Evolutionary conservation across 2,113 vertebrate species (phyloP).

Genomic region (Mormoops blainvillei): DNA sequence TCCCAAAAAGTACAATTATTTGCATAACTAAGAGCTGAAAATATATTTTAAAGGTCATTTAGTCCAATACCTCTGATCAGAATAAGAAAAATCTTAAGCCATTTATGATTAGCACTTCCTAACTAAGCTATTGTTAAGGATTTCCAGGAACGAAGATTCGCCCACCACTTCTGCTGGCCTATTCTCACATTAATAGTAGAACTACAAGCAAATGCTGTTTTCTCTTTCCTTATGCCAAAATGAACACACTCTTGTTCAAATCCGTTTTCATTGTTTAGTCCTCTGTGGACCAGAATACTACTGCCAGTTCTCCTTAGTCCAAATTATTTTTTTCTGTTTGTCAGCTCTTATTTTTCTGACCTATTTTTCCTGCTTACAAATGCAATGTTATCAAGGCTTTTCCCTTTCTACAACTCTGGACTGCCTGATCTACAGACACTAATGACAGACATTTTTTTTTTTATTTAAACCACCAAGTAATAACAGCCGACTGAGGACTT

Average conservation of each 20-base stretch:
- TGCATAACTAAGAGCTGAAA: neutral
- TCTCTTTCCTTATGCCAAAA: neutral
- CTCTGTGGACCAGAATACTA: neutral
- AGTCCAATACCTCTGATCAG: neutral
- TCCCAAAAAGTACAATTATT: neutral
- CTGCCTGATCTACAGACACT: neutral
- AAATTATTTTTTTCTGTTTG: neutral
- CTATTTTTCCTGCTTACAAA: conserved; percentile 9
- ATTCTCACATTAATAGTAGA: neutral
- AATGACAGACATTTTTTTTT: conserved; percentile 11
- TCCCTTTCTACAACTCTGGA: neutral
- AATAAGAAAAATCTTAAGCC: neutral
- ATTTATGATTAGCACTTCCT: neutral
- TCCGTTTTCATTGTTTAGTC: neutral
- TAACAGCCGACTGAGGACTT: neutral
- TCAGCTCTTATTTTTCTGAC: conserved; percentile 18
- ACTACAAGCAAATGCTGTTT: neutral
- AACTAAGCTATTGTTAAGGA: neutral
- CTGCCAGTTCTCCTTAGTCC: neutral
- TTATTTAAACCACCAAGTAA: neutral
- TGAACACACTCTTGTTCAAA: neutral
- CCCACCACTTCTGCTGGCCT: neutral
- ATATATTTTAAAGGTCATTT: neutral
- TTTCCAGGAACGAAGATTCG: neutral
- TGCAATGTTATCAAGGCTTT: neutral